Percentiles rank a stretch among this genome's conserved stretches.
These are phyloP conservation scores for Netelia inedita DNA, from an alignment of 2,888 invertebrate species.

Conservation along the genomic window DNA sequence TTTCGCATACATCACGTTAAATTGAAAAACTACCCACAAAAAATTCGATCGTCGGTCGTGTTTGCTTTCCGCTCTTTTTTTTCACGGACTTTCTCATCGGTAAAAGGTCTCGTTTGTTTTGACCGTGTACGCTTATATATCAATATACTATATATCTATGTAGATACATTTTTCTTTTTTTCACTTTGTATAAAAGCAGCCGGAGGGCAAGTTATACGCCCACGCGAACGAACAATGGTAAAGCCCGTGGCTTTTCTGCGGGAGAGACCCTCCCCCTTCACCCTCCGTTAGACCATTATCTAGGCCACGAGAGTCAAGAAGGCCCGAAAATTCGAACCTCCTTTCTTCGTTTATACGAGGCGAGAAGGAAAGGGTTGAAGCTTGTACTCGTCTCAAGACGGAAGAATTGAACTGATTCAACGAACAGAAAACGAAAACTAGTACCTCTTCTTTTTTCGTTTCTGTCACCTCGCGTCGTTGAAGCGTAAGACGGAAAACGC, in stretches of 20 bases:
- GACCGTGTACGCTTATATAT: neutral
- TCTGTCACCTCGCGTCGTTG: conserved; percentile 12
- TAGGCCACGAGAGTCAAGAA: neutral
- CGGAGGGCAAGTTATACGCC: conserved; percentile 25
- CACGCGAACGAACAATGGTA: conserved; percentile 45
- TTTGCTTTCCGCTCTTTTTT: neutral
- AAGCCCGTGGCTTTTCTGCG: neutral
- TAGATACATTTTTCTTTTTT: conserved; percentile 17
- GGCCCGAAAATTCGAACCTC: conserved; percentile 4
- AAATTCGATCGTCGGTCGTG: conserved; percentile 15
- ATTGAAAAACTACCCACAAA: conserved; percentile 25
- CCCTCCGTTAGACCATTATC: conserved; percentile 30
- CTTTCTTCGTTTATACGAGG: neutral
- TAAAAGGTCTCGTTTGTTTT: conserved; percentile 9
- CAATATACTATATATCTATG: neutral
- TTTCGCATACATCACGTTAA: neutral
- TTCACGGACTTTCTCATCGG: conserved; percentile 7
- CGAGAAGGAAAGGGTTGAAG: conserved; percentile 32
- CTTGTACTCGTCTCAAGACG: conserved; percentile 16
- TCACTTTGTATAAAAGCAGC: conserved; percentile 32
- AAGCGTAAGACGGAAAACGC: neutral
- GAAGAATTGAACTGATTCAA: conserved; percentile 3
- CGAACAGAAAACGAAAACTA: neutral
- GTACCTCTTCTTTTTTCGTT: neutral
- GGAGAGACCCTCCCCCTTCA: neutral